Conservation (phyloP, 2,113 vertebrate species). For the Patagioenas fasciata region DNA sequence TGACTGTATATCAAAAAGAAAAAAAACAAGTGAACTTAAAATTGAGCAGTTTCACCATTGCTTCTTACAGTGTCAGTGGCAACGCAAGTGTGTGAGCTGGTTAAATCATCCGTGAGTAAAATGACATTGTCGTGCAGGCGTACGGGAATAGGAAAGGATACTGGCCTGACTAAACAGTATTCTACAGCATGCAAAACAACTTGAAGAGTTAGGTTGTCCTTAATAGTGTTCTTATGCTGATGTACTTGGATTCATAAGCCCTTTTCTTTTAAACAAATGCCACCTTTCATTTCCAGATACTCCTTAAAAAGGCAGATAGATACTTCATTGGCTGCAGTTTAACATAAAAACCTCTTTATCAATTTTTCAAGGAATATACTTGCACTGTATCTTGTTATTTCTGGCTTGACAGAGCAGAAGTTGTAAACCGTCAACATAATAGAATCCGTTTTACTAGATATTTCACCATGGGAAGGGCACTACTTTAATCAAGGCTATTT, state of each 20-base stretch:
- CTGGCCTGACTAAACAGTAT: not conserved
- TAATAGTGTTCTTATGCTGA: not conserved
- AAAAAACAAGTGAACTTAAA: not conserved
- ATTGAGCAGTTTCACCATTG: not conserved
- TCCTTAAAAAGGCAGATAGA: not conserved
- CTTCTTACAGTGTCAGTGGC: not conserved
- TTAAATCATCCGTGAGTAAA: not conserved
- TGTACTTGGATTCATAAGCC: not conserved
- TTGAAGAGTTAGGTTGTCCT: not conserved
- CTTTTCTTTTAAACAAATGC: not conserved
- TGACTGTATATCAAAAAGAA: not conserved
- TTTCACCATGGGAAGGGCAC: not conserved
- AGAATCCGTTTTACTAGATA: not conserved
- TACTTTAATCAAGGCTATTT: not conserved
- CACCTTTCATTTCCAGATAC: not conserved
- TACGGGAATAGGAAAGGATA: not conserved
- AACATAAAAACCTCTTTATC: not conserved
- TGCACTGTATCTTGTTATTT: not conserved
- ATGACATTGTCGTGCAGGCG: not conserved
- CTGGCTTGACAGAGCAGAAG: not conserved
- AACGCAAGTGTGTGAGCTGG: not conserved
- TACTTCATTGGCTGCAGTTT: not conserved
- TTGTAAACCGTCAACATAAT: not conserved
- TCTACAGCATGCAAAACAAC: not conserved
- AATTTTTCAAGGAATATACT: not conserved